Base-by-base conservation (phyloP, 2,113 vertebrate genomes). In the Trogon surrucura region DNA sequence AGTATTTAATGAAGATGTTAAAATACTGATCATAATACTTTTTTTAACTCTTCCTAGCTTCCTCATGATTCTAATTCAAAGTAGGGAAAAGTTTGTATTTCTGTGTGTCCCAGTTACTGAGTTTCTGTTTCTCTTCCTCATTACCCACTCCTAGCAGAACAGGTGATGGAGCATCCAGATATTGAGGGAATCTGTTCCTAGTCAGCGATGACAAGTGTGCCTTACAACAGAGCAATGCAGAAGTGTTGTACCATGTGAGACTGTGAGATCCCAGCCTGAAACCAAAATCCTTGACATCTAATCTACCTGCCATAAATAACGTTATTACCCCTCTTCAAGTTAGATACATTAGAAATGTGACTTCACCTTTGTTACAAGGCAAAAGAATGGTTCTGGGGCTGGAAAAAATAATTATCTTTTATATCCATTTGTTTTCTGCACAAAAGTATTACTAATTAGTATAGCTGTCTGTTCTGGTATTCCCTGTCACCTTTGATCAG, bases 31-130 rank as follows among this genome's bases (percentile, higher is more conserved):
- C 18, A 38, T n/a, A 41, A 8, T 56, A 36, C 44, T 64, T 81
- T 18, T 14, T 80, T 80, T 74, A 6, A 56, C 21, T 67, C 6
- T 73, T 51, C 14, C 62, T 41, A 44, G 5, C 6, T 67, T 89
- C 45, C 21, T 79, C 27, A 67, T 9, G 4, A 17, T 79, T 87
- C n/a, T 50, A 50, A 79, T 47, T 79, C 13, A 64, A 78, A 71
- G 6, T 0, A 64, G 9, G 27, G 23, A 34, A 84, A 87, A 64
- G 3, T 62, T 80, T 48, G 2, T 16, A 32, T 60, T 88, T 32
- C 67, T 1, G 0, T 21, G 3, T 87, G 14, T 81, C 32, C 60
- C 51, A 81, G 20, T 58, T 62, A 36, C 0, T 48, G 41, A 57
- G 13, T 48, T 85, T 54, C 61, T 65, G 18, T 64, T 81, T 82